Evolutionary conservation across 64 coral and sea anemone species (phyloP).

Genomic region (Stylophora pistillata): DNA sequence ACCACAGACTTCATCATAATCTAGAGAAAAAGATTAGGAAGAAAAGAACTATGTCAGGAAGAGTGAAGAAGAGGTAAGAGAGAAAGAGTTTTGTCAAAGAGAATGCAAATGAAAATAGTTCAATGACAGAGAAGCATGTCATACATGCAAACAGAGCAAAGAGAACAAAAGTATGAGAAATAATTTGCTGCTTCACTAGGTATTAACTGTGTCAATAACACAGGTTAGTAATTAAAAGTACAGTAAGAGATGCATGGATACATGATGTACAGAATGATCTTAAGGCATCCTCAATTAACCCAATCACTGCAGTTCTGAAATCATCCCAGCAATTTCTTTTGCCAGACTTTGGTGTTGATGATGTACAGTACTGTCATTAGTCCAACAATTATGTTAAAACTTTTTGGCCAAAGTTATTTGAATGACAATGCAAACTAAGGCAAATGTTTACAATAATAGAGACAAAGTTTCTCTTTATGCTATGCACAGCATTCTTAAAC

Average conservation of each 20-base stretch:
- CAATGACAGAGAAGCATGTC: background rate
- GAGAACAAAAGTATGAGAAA: background rate
- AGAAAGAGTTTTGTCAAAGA: background rate
- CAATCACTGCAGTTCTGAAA: too few relatives aligned
- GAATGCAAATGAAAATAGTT: background rate
- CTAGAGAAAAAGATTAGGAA: slow-evolving; percentile 30
- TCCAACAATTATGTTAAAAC: too few relatives aligned
- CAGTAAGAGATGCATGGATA: background rate
- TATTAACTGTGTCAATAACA: background rate
- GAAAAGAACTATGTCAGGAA: slow-evolving; percentile 37
- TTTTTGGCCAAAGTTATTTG: too few relatives aligned
- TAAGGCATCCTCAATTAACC: too few relatives aligned
- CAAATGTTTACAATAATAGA: too few relatives aligned
- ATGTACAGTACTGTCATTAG: too few relatives aligned
- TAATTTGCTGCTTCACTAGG: background rate
- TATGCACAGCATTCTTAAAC: too few relatives aligned
- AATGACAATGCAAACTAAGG: too few relatives aligned
- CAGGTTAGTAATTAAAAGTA: background rate
- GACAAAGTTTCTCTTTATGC: too few relatives aligned
- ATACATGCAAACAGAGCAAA: background rate
- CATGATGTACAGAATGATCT: too few relatives aligned
- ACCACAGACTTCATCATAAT: slow-evolving; percentile 32
- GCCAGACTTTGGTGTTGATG: too few relatives aligned
- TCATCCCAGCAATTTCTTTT: too few relatives aligned
- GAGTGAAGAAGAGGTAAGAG: background rate